Conservation (phyloP, 2,797 vertebrate genomes). For the Squalus acanthias region DNA sequence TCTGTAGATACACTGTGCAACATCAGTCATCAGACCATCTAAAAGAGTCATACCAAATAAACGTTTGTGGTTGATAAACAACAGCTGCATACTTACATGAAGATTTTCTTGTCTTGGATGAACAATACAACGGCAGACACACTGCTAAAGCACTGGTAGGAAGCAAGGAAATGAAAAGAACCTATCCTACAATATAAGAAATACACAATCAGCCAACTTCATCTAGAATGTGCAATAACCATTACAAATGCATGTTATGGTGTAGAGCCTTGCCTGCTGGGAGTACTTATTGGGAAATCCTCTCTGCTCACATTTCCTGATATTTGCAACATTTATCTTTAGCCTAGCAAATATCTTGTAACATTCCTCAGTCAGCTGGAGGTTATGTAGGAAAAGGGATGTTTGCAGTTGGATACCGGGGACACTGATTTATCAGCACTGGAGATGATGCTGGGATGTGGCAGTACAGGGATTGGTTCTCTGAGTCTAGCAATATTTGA, state of each 20-base stretch:
- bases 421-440: no score
- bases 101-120: constrained; percentile 74
- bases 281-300: not conserved
- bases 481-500: no score
- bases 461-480: no score
- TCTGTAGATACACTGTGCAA: not conserved
- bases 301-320: not conserved
- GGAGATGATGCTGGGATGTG: no score
- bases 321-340: not conserved
- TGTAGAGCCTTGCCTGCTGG: no score
- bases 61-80: not conserved
- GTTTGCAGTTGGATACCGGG: no score
- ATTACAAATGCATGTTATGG: not conserved
- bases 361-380: not conserved
- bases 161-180: constrained; percentile 71
- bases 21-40: not conserved
- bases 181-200: constrained; percentile 60
- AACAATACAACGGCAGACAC: constrained; percentile 76
- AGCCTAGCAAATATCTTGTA: not conserved
- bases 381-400: not conserved
- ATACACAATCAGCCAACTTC: not conserved
- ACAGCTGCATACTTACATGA: constrained; percentile 61
- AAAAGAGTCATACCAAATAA: not conserved
- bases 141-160: constrained; percentile 75
- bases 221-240: not conserved